A percentile compares a stretch with the other conserved stretches of the same genome.
Evolutionary conservation across 2,113 vertebrate species (phyloP).

Genomic region (Lepisosteus osseus): DNA sequence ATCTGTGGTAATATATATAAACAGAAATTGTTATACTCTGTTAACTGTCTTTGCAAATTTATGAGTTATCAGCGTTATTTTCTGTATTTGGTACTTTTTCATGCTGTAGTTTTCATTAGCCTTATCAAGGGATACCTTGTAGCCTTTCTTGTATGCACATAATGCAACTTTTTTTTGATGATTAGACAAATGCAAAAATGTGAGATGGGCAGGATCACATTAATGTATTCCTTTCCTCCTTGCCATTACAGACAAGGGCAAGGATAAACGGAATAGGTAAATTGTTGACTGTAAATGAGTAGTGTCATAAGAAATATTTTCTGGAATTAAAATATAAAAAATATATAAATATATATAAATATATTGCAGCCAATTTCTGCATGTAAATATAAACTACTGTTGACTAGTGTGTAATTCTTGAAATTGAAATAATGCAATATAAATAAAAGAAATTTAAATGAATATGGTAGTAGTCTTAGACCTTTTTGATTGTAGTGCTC

Average conservation of each 20-base stretch:
- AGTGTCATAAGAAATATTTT: constrained; percentile 82
- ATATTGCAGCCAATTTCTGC: constrained; percentile 79
- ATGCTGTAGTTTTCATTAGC: constrained; percentile 75
- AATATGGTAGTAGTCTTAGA: constrained; percentile 42
- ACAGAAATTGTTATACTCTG: constrained; percentile 38
- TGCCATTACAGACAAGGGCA: constrained; percentile 75
- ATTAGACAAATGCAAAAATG: constrained; percentile 70
- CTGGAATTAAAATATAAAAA: constrained; percentile 64
- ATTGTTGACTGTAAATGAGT: constrained; percentile 77
- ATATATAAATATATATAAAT: constrained; percentile 40
- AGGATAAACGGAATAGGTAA: constrained; percentile 65
- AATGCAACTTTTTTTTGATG: constrained; percentile 70
- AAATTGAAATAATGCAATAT: constrained; percentile 68
- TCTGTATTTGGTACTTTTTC: constrained; percentile 64
- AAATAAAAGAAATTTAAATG: constrained; percentile 77
- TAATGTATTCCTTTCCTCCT: constrained; percentile 72
- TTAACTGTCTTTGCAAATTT: constrained; percentile 65
- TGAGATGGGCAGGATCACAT: constrained; percentile 66
- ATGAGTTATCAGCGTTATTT: constrained; percentile 44
- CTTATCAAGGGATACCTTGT: constrained; percentile 74
- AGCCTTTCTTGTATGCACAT: constrained; percentile 79
- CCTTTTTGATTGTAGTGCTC: constrained; percentile 4
- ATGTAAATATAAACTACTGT: constrained; percentile 86
- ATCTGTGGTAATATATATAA: constrained; percentile 5
- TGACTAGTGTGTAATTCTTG: constrained; percentile 84